Conservation (phyloP, 1,140 invertebrate genomes). For the Psilanteris sp. region DNA sequence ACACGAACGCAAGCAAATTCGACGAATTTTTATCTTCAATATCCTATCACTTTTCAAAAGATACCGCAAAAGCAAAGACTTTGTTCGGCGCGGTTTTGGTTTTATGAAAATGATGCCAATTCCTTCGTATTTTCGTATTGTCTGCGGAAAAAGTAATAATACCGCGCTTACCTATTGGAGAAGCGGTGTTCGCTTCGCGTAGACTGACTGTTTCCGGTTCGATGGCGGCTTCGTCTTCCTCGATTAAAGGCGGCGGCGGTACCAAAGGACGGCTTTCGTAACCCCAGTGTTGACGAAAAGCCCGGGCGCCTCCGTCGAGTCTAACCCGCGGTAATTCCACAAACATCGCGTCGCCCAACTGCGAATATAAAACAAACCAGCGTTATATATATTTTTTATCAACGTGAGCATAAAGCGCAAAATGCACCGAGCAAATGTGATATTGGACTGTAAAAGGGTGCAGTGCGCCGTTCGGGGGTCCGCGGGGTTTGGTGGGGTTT, state of each 20-base stretch:
- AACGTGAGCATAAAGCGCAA: not conserved
- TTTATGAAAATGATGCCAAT: slow-evolving; percentile 44
- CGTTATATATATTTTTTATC: not conserved
- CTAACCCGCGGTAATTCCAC: slow-evolving; percentile 85
- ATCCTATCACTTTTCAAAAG: not conserved
- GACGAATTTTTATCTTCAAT: slow-evolving; percentile 9
- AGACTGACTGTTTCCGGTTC: slow-evolving; percentile 81
- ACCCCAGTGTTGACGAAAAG: slow-evolving; percentile 83
- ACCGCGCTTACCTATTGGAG: slow-evolving; percentile 80
- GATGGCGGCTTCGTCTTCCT: slow-evolving; percentile 83
- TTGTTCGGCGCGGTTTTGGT: not conserved
- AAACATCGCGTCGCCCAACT: slow-evolving; percentile 83
- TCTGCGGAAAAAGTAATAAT: slow-evolving; percentile 7
- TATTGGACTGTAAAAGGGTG: slow-evolving; percentile 2
- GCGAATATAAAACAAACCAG: slow-evolving; percentile 56
- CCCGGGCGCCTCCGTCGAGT: slow-evolving; percentile 84
- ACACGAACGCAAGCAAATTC: slow-evolving; percentile 33
- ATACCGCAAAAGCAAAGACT: slow-evolving; percentile 12
- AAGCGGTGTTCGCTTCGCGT: slow-evolving; percentile 80
- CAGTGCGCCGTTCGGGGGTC: too few relatives aligned
- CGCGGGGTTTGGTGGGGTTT: too few relatives aligned
- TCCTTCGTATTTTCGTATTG: slow-evolving; percentile 17
- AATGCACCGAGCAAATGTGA: not conserved
- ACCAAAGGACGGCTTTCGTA: slow-evolving; percentile 82
- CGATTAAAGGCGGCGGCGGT: slow-evolving; percentile 84